Conservation (phyloP, 2,888 invertebrate genomes). For the Diaphora mendica region DNA sequence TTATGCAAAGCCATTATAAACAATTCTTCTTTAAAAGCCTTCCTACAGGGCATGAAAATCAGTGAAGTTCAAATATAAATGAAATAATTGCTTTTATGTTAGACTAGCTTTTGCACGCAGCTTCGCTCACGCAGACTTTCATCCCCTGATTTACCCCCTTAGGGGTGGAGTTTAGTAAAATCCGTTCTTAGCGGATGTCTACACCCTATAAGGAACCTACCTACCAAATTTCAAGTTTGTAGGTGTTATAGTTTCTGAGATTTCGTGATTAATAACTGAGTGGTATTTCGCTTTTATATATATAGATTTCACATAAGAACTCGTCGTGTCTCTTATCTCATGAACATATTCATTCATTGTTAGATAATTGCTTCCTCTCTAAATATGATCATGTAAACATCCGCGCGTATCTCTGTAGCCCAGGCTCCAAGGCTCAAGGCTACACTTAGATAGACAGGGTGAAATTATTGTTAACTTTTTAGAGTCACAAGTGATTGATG, state of each 20-base stretch:
- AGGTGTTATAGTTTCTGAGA: too few species aligned
- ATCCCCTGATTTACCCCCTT: too few species aligned
- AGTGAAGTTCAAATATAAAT: not conserved
- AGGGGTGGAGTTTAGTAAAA: too few species aligned
- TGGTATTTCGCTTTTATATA: too few species aligned
- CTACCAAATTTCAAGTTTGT: too few species aligned
- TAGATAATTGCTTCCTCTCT: conserved; percentile 24
- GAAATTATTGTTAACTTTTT: not conserved
- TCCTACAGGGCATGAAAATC: not conserved
- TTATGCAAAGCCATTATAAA: not conserved
- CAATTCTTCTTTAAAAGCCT: not conserved
- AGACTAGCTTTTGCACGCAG: too few species aligned
- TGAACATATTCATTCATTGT: conserved; percentile 8
- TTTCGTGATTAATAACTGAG: too few species aligned
- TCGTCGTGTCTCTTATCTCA: conserved; percentile 1
- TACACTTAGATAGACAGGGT: conserved; percentile 3
- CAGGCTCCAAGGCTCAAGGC: conserved; percentile 13
- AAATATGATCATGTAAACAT: conserved; percentile 22
- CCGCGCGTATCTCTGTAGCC: conserved; percentile 14
- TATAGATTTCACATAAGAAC: not conserved
- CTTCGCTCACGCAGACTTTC: too few species aligned
- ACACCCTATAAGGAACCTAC: too few species aligned
- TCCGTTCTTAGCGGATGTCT: too few species aligned
- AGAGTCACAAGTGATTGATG: too few species aligned
- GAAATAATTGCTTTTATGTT: not conserved